Evolutionary conservation across 2,797 vertebrate genomes (phyloP).

Genomic region (Gallinago solitaria): DNA sequence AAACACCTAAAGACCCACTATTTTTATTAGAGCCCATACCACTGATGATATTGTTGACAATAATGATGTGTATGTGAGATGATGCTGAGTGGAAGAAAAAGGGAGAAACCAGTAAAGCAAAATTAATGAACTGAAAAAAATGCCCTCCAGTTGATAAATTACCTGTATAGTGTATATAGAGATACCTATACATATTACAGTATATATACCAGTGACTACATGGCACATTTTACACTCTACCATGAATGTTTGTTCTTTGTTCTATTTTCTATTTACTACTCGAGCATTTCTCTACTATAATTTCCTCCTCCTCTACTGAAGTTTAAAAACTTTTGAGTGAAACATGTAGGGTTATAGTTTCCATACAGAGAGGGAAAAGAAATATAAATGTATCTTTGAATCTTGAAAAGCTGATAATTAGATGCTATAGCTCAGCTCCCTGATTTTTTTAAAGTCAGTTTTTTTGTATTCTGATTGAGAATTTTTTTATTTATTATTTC

Average conservation of each 20-base stretch:
- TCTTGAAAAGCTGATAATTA: background rate
- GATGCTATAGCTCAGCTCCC: background rate
- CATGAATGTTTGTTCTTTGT: constrained; percentile 18
- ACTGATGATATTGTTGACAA: background rate
- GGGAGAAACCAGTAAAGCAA: background rate
- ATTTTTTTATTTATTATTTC: background rate
- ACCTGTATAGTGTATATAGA: background rate
- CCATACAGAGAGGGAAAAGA: background rate
- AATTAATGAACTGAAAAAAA: constrained; percentile 52
- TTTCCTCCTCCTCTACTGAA: constrained; percentile 1
- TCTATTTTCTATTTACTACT: constrained; percentile 43
- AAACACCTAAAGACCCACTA: background rate
- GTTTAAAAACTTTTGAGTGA: constrained; percentile 15
- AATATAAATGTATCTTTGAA: background rate
- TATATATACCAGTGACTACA: constrained; percentile 38
- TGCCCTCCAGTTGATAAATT: constrained; percentile 38
- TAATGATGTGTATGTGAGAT: background rate
- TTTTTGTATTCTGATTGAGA: background rate
- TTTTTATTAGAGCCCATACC: background rate
- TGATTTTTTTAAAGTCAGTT: background rate
- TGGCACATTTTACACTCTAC: constrained; percentile 35
- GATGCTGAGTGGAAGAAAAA: constrained; percentile 31
- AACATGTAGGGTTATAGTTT: background rate
- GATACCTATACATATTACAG: background rate
- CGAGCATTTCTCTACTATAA: constrained; percentile 10